Evolutionary conservation across 2,888 invertebrate genomes (phyloP).

Genomic region (Ephialtes manifestator): DNA sequence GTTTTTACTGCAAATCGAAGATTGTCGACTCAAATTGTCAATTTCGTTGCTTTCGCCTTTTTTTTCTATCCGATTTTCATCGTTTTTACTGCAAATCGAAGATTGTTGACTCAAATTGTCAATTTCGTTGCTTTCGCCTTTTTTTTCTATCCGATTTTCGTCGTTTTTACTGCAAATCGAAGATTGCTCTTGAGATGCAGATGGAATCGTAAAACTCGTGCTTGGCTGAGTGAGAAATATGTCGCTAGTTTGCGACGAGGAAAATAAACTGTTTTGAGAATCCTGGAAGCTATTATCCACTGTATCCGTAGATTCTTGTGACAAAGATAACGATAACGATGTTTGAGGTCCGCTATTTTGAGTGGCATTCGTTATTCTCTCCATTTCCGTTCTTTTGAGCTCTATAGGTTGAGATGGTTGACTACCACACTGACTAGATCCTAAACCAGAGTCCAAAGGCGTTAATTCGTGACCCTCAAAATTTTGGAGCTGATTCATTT

Average conservation of each 20-base stretch:
- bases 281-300: constrained; percentile 46
- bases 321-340: constrained; percentile 15
- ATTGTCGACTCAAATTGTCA: constrained; percentile 23
- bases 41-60: constrained; percentile 12
- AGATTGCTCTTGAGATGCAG: background rate
- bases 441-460: constrained; percentile 85
- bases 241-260: constrained; percentile 8
- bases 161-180: constrained; percentile 6
- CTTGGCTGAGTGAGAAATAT: background rate
- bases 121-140: constrained; percentile 5
- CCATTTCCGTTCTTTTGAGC: constrained; percentile 11
- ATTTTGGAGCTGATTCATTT: background rate
- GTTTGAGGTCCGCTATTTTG: background rate
- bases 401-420: constrained; percentile 40
- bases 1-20: background rate
- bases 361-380: constrained; percentile 4
- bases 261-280: constrained; percentile 4
- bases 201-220: constrained; percentile 25
- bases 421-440: constrained; percentile 84
- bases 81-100: background rate
- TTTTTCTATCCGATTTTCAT: constrained; percentile 14
- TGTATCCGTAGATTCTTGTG: constrained; percentile 52
- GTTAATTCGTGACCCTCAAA: constrained; percentile 42
- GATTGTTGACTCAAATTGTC: constrained; percentile 27
- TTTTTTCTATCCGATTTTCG: constrained; percentile 8